phyloP scores from a whole-genome alignment of 1,140 invertebrate species.

The Ceratina calcarata region DNA sequence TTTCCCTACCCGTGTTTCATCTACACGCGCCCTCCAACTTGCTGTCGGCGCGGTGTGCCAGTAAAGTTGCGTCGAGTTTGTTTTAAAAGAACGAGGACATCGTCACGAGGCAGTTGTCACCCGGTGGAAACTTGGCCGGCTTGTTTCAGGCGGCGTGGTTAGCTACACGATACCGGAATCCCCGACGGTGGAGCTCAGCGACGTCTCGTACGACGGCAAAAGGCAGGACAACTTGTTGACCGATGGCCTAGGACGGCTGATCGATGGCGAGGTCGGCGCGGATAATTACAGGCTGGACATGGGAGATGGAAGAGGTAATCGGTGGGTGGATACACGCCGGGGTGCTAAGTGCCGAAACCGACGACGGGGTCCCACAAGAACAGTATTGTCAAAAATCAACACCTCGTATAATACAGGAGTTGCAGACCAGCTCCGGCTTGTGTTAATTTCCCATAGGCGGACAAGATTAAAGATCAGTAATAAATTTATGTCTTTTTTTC shows the following conservation, averaged over 20 bases:
- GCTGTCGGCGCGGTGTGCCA: not conserved
- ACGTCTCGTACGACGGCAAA: conserved; percentile 88
- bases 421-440: no score
- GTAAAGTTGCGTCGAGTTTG: conserved; percentile 15
- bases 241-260: conserved; percentile 86
- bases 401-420: not conserved
- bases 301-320: conserved; percentile 82
- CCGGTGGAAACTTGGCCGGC: not conserved
- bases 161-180: conserved; percentile 86
- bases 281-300: conserved; percentile 86
- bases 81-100: conserved; percentile 14
- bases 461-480: no score
- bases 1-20: not conserved
- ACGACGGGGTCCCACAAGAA: not conserved
- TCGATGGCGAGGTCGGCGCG: conserved; percentile 86
- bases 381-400: conserved; percentile 1
- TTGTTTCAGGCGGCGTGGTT: conserved; percentile 84
- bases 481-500: no score
- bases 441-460: no score
- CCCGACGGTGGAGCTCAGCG: conserved; percentile 83
- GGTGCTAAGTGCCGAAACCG: conserved; percentile 37
- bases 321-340: conserved; percentile 46
- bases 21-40: not conserved
- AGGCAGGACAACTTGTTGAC: conserved; percentile 77
- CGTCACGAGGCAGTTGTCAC: conserved; percentile 16